Evolutionary conservation across 2,797 vertebrate species (phyloP).

Genomic region (Harpagifer antarcticus): DNA sequence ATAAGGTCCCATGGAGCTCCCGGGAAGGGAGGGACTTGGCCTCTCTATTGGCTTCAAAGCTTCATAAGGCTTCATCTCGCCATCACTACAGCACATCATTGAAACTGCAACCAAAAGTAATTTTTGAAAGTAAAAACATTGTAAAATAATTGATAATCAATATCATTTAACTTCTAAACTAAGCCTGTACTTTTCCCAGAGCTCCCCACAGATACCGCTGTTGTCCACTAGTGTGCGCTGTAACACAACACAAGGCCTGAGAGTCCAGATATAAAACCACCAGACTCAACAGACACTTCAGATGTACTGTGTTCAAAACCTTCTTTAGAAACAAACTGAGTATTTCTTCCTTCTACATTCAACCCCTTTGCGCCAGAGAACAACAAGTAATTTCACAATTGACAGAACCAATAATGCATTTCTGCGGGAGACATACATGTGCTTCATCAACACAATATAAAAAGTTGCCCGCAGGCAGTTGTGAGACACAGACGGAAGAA

Average conservation of each 20-base stretch:
- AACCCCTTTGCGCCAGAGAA: slow-evolving; percentile 8
- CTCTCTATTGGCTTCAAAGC: no score
- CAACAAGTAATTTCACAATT: slow-evolving; percentile 28
- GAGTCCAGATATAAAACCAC: background rate
- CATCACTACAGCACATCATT: background rate
- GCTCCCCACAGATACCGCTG: slow-evolving; percentile 20
- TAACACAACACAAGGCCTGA: slow-evolving; percentile 79
- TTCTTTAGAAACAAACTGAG: slow-evolving; percentile 7
- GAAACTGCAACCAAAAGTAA: background rate
- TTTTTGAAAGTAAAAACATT: background rate
- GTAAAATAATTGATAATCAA: background rate
- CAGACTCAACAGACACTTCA: slow-evolving; percentile 3
- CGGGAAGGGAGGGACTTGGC: no score
- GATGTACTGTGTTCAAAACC: slow-evolving; percentile 1
- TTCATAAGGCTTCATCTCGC: no score
- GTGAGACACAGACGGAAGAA: slow-evolving; percentile 50
- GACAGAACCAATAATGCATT: slow-evolving; percentile 5
- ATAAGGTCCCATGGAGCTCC: no score
- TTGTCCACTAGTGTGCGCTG: slow-evolving; percentile 93
- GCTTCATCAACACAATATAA: slow-evolving; percentile 47
- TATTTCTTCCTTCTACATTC: slow-evolving; percentile 2
- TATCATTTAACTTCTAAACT: background rate
- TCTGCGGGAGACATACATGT: slow-evolving; percentile 25
- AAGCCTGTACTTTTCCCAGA: no score
- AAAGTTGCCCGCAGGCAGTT: slow-evolving; percentile 26